A percentile compares a stretch with the other conserved stretches of the same genome.
Conservation (phyloP, 2,888 invertebrate genomes). For the Ptychoptera albimana region DNA sequence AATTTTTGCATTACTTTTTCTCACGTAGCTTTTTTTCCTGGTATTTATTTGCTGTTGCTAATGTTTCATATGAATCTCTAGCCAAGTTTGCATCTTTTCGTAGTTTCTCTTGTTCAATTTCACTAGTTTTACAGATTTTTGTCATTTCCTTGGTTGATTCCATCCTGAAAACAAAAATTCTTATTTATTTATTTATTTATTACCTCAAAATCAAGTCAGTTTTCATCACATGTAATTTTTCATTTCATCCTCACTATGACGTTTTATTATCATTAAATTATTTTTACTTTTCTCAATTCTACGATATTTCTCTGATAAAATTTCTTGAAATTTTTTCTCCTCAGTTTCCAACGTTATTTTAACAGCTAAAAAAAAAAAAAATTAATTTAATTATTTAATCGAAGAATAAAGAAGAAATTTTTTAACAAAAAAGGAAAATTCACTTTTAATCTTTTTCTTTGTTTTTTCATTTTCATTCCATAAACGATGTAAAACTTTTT, state of each 20-base stretch:
- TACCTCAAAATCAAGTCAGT: no score
- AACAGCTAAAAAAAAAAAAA: not conserved
- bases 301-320: conserved; percentile 22
- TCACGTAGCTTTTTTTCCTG: conserved; percentile 17
- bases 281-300: conserved; percentile 21
- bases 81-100: conserved; percentile 14
- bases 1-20: conserved; percentile 18
- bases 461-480: conserved; percentile 31
- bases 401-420: not conserved
- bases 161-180: conserved; percentile 13
- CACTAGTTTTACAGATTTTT: conserved; percentile 14
- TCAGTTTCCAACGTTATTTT: conserved; percentile 23
- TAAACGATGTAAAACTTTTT: conserved; percentile 30
- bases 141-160: conserved; percentile 14
- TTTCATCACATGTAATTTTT: conserved; percentile 8
- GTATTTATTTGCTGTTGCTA: conserved; percentile 13
- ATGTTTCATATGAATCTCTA: conserved; percentile 11
- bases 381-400: not conserved
- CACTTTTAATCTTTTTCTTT: conserved; percentile 23
- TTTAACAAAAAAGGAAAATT: not conserved
- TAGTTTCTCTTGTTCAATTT: conserved; percentile 16
- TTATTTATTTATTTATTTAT: not conserved
- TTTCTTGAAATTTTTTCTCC: conserved; percentile 20
- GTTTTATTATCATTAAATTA: conserved; percentile 19
- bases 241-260: conserved; percentile 14